These are phyloP conservation scores for Hippopotamyrus pictus DNA, from an alignment of 2,797 vertebrate genomes.

Conservation along the genomic window DNA sequence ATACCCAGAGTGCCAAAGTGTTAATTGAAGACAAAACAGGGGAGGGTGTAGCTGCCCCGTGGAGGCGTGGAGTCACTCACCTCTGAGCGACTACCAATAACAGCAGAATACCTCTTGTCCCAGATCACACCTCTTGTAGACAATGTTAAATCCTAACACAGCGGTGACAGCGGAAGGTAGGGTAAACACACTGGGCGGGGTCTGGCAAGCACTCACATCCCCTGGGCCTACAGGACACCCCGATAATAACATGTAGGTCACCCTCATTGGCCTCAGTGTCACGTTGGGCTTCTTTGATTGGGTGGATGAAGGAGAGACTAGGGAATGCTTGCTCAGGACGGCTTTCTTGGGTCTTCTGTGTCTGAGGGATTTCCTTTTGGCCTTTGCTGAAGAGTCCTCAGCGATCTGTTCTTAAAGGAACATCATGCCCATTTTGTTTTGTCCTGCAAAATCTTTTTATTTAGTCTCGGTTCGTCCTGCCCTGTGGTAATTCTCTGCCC, in stretches of 20 bases:
- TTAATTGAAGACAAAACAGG: neutral
- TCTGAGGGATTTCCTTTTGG: neutral
- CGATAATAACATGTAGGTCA: neutral
- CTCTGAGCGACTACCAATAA: neutral
- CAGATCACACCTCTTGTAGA: neutral
- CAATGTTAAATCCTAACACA: neutral
- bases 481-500: neutral
- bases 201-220: neutral
- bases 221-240: neutral
- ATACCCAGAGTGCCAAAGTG: neutral
- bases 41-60: neutral
- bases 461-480: neutral
- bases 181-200: neutral
- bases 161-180: neutral
- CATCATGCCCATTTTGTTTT: neutral
- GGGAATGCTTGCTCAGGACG: neutral
- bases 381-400: neutral
- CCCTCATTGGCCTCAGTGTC: neutral
- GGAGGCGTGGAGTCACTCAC: neutral
- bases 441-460: neutral
- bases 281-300: neutral
- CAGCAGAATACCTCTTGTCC: neutral
- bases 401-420: neutral
- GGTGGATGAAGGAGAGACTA: neutral
- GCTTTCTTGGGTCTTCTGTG: neutral